These are phyloP conservation scores for Acromyrmex charruanus DNA, from an alignment of 1,140 invertebrate species.

Conservation along the genomic window DNA sequence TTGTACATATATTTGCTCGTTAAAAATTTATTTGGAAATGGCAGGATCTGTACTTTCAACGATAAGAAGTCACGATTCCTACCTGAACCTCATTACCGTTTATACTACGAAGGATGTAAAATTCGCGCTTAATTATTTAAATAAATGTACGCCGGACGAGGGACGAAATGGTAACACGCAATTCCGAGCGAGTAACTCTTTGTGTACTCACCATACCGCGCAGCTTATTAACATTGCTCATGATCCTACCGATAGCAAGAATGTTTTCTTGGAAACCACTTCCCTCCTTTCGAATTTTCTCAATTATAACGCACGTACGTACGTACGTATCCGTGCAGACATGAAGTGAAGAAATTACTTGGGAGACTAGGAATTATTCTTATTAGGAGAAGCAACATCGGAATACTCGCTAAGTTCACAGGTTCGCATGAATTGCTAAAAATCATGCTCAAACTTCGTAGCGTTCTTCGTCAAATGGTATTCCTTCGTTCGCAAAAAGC, in stretches of 20 bases:
- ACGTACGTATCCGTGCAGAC: constrained; percentile 33
- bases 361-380: constrained; percentile 41
- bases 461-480: background rate
- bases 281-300: constrained; percentile 45
- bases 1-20: constrained; percentile 9
- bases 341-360: constrained; percentile 43
- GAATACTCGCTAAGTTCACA: background rate
- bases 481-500: background rate
- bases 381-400: constrained; percentile 37
- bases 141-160: constrained; percentile 83
- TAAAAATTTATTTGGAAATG: constrained; percentile 11
- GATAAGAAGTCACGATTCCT: constrained; percentile 21
- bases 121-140: constrained; percentile 86
- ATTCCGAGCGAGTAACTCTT: constrained; percentile 75
- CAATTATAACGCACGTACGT: constrained; percentile 46
- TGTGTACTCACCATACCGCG: constrained; percentile 72
- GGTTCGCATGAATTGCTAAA: constrained; percentile 28
- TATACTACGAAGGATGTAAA: constrained; percentile 56
- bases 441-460: background rate
- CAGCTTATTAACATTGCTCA: constrained; percentile 81
- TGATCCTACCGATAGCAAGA: constrained; percentile 80
- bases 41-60: too few species aligned
- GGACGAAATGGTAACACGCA: constrained; percentile 85
- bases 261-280: constrained; percentile 78
- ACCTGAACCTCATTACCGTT: constrained; percentile 41